Evolutionary conservation across 2,113 vertebrate species (phyloP).

Genomic region (Myrmecophaga tridactyla): DNA sequence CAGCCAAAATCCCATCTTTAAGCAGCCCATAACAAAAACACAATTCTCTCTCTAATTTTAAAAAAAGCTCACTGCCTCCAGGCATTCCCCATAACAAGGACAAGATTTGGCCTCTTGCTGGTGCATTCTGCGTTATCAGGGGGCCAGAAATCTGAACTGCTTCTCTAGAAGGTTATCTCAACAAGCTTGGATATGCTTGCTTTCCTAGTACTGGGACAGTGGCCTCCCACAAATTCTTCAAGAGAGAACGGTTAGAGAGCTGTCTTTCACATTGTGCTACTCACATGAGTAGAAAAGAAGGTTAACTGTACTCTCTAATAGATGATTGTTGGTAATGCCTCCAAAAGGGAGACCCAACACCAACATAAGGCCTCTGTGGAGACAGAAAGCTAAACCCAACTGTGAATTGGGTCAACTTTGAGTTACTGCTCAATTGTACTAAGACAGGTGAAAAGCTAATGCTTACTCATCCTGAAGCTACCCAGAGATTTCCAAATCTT

Average conservation of each 20-base stretch:
- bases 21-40: constrained; percentile 2
- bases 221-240: constrained; percentile 39
- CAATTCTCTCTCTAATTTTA: not conserved
- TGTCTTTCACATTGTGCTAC: not conserved
- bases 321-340: constrained; percentile 20
- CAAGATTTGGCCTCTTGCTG: not conserved
- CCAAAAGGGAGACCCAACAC: not conserved
- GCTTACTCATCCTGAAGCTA: constrained; percentile 65
- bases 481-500: constrained; percentile 41
- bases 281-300: not conserved
- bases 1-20: constrained; percentile 38
- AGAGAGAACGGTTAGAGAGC: constrained; percentile 14
- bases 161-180: constrained; percentile 41
- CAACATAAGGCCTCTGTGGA: constrained; percentile 54
- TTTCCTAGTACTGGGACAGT: constrained; percentile 15
- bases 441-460: constrained; percentile 53
- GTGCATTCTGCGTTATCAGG: constrained; percentile 1
- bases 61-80: not conserved
- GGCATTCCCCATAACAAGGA: constrained; percentile 29
- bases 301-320: constrained; percentile 48
- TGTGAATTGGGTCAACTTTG: constrained; percentile 67
- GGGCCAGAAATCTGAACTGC: constrained; percentile 17
- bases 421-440: constrained; percentile 47
- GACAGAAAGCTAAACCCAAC: constrained; percentile 26
- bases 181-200: not conserved